Evolutionary conservation across 2,888 invertebrate species (phyloP).

Genomic region (Odontocolon sp.): DNA sequence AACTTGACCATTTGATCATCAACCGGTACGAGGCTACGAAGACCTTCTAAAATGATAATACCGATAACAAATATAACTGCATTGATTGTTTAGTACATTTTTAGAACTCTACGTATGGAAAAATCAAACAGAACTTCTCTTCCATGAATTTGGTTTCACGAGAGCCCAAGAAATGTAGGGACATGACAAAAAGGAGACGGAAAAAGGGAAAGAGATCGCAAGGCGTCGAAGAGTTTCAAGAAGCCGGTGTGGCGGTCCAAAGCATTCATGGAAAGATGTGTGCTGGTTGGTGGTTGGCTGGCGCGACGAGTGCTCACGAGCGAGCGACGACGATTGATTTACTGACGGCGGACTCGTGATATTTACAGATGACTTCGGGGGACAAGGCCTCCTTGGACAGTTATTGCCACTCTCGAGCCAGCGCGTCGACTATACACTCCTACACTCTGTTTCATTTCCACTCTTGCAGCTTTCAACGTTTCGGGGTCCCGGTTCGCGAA

Average conservation of each 20-base stretch:
- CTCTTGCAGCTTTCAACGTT: slow-evolving; percentile 28
- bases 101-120: too few species aligned
- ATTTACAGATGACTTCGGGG: slow-evolving; percentile 72
- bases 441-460: slow-evolving; percentile 36
- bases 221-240: slow-evolving; percentile 29
- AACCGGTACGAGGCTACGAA: too few species aligned
- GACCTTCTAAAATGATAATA: too few species aligned
- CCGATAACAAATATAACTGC: too few species aligned
- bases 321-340: slow-evolving; percentile 73
- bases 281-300: slow-evolving; percentile 10
- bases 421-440: slow-evolving; percentile 35
- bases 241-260: slow-evolving; percentile 12
- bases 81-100: too few species aligned
- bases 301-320: slow-evolving; percentile 43
- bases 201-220: not conserved
- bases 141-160: too few species aligned
- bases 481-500: slow-evolving; percentile 47
- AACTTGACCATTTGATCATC: too few species aligned
- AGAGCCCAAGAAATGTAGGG: not conserved
- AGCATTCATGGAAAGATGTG: slow-evolving; percentile 46
- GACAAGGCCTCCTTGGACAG: slow-evolving; percentile 68
- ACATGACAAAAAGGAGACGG: not conserved
- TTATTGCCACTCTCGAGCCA: slow-evolving; percentile 69
- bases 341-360: slow-evolving; percentile 69
- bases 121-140: too few species aligned